phyloP scores from a whole-genome alignment of 1,140 invertebrate species.

The Eumaeus atala region DNA sequence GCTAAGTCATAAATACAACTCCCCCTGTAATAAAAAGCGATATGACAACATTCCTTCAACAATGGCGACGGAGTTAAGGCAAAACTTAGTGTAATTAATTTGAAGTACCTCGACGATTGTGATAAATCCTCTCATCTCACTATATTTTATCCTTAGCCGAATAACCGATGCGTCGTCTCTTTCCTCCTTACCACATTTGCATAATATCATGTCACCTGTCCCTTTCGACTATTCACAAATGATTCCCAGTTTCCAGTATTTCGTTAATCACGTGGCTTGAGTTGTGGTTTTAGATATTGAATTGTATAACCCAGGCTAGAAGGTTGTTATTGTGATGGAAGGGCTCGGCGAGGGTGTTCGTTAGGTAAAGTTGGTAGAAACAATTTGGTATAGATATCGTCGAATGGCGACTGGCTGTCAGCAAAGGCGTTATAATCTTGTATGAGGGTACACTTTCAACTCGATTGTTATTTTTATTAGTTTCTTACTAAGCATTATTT shows the following conservation, averaged over 20 bases:
- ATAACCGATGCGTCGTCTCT: slow-evolving; percentile 38
- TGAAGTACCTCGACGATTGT: slow-evolving; percentile 65
- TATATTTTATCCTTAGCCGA: slow-evolving; percentile 53
- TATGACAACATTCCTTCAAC: slow-evolving; percentile 39
- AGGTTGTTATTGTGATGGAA: slow-evolving; percentile 31
- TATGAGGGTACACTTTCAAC: slow-evolving; percentile 25
- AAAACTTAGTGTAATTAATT: slow-evolving; percentile 72
- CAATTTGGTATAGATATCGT: slow-evolving; percentile 63
- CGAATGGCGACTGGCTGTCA: slow-evolving; percentile 55
- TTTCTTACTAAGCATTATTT: background rate
- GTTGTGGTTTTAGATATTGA: slow-evolving; percentile 20
- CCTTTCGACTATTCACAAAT: slow-evolving; percentile 61
- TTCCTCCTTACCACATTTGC: slow-evolving; percentile 39
- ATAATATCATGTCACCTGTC: slow-evolving; percentile 61
- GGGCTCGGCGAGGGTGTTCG: slow-evolving; percentile 42
- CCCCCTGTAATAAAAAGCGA: slow-evolving; percentile 46
- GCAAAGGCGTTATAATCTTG: slow-evolving; percentile 55
- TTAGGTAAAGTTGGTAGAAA: slow-evolving; percentile 65
- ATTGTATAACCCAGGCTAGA: slow-evolving; percentile 25
- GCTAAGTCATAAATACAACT: slow-evolving; percentile 22
- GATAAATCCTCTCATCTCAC: slow-evolving; percentile 70
- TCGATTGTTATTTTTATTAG: background rate
- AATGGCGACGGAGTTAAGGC: slow-evolving; percentile 60
- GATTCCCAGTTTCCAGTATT: slow-evolving; percentile 66
- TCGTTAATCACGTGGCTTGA: slow-evolving; percentile 57